A percentile compares a stretch with the other conserved stretches of the same genome.
phyloP scores from a whole-genome alignment of 2,797 vertebrate genomes.

The Notolepis coatsorum region DNA sequence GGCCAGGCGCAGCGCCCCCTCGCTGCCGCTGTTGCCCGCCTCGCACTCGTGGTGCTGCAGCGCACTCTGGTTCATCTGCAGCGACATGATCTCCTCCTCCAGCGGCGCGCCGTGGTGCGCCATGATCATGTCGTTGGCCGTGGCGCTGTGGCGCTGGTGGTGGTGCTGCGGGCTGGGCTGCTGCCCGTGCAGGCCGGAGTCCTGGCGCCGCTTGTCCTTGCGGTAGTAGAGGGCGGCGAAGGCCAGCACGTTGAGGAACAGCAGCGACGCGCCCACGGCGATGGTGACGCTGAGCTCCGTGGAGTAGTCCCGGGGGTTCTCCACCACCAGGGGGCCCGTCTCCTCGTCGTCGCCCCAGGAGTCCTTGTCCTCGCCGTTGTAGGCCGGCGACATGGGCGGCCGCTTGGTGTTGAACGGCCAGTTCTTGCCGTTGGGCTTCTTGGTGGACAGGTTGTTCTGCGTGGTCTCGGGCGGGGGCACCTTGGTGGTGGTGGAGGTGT shows the following conservation, averaged over 20 bases:
- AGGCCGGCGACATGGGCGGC: slow-evolving; percentile 93
- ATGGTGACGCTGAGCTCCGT: slow-evolving; percentile 98
- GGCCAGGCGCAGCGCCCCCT: slow-evolving; percentile 86
- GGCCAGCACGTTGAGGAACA: slow-evolving; percentile 97
- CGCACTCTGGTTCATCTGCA: slow-evolving; percentile 95
- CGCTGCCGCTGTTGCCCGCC: slow-evolving; percentile 73
- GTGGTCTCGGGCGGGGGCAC: slow-evolving; percentile 95
- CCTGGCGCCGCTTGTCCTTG: slow-evolving; percentile 97
- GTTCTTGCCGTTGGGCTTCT: slow-evolving; percentile 89
- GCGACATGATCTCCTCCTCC: slow-evolving; percentile 95
- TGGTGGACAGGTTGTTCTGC: slow-evolving; percentile 94
- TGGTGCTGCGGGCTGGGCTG: slow-evolving; percentile 92
- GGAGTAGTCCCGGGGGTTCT: slow-evolving; percentile 97
- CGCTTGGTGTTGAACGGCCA: slow-evolving; percentile 94
- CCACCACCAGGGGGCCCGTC: slow-evolving; percentile 88
- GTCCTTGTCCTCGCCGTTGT: slow-evolving; percentile 92
- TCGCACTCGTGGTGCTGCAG: slow-evolving; percentile 96
- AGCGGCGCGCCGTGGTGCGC: slow-evolving; percentile 60
- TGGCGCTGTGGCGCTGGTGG: slow-evolving; percentile 85
- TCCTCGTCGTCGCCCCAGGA: slow-evolving; percentile 90
- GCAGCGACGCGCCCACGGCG: slow-evolving; percentile 94
- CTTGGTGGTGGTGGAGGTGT: slow-evolving; percentile 98
- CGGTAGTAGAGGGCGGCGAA: slow-evolving; percentile 98
- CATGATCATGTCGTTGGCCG: slow-evolving; percentile 88
- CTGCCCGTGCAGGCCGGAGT: slow-evolving; percentile 89